These are phyloP conservation scores for Zaprionus vittiger DNA, from an alignment of 1,140 invertebrate species.

Conservation along the genomic window DNA sequence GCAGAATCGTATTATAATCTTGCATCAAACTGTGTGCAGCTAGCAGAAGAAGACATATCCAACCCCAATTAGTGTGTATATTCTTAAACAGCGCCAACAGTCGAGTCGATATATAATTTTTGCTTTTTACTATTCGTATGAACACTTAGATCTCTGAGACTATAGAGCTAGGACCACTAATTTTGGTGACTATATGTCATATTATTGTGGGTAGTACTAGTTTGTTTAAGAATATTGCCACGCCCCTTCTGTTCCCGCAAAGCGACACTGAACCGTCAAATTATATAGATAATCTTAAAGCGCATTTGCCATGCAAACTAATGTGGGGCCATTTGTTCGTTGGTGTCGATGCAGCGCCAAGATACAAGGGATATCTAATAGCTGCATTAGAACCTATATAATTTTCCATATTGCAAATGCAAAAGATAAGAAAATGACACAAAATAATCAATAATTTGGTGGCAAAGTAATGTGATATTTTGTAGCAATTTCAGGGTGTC, in stretches of 20 bases:
- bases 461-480: neutral
- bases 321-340: neutral
- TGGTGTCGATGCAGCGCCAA: neutral
- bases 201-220: no score
- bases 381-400: neutral
- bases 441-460: neutral
- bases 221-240: no score
- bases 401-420: neutral
- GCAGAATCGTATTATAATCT: neutral
- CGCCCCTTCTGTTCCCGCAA: no score
- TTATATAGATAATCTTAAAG: constrained; percentile 14
- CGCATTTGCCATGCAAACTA: constrained; percentile 3
- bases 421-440: neutral
- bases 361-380: neutral
- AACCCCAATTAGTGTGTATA: no score
- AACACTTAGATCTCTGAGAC: no score
- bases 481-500: neutral
- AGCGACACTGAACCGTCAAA: neutral
- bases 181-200: no score
- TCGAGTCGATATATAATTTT: no score
- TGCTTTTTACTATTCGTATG: no score
- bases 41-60: no score
- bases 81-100: no score
- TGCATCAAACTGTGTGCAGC: no score
- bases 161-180: no score